Conservation (phyloP, 2,113 vertebrate genomes). For the Sminthopsis crassicaudata region DNA sequence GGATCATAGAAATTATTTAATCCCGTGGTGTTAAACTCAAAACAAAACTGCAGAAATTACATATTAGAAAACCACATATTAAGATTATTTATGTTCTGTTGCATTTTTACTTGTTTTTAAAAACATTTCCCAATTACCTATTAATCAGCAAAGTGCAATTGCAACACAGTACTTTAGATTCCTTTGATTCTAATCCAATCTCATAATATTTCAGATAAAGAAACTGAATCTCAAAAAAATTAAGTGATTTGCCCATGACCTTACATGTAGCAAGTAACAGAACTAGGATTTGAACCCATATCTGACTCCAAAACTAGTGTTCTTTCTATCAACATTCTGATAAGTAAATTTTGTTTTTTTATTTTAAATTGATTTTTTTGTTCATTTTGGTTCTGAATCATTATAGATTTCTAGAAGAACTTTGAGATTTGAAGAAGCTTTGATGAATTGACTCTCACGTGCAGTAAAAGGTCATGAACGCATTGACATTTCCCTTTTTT, state of each 20-base stretch:
- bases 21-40: neutral
- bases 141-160: neutral
- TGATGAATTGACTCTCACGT: conserved; percentile 27
- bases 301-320: neutral
- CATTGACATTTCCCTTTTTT: neutral
- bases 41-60: neutral
- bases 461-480: conserved; percentile 8
- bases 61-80: neutral
- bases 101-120: neutral
- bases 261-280: neutral
- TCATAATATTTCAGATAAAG: neutral
- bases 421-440: conserved; percentile 13
- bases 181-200: neutral
- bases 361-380: conserved; percentile 29
- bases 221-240: neutral
- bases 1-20: neutral
- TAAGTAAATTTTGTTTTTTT: conserved; percentile 41
- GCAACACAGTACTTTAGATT: neutral
- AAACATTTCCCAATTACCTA: neutral
- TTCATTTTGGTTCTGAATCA: conserved; percentile 8
- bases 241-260: neutral
- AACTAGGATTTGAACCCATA: neutral
- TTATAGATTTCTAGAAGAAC: conserved; percentile 31
- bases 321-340: neutral
- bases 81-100: neutral